Percentiles rank a stretch among this genome's conserved stretches.
Evolutionary conservation across 2,113 vertebrate species (phyloP).

Genomic region (Panurus biarmicus): DNA sequence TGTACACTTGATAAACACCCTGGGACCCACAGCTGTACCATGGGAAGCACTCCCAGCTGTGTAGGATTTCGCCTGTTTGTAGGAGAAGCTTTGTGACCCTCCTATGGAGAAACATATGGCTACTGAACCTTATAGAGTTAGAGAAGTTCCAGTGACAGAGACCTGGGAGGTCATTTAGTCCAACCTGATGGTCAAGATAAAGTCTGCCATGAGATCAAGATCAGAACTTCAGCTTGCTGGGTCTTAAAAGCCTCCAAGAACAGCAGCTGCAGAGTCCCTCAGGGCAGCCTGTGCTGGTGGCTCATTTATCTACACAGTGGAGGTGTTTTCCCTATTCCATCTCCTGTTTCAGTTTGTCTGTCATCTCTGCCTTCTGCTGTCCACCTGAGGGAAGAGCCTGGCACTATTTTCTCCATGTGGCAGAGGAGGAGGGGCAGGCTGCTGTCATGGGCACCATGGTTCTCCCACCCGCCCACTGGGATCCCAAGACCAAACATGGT

Average conservation of each 20-base stretch:
- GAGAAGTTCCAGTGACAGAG: background rate
- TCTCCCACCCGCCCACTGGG: background rate
- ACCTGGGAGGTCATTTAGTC: background rate
- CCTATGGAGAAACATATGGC: background rate
- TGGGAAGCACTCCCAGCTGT: background rate
- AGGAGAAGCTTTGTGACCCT: background rate
- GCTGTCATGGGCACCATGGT: background rate
- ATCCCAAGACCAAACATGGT: background rate
- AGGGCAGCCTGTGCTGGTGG: background rate
- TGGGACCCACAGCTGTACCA: background rate
- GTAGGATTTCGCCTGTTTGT: background rate
- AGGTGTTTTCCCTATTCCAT: background rate
- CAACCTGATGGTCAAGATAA: background rate
- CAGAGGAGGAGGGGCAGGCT: background rate
- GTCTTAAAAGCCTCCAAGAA: background rate
- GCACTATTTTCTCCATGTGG: background rate
- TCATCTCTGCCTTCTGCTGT: background rate
- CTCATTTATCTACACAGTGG: background rate
- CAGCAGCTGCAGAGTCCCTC: background rate
- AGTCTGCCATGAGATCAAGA: background rate
- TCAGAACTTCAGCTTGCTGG: background rate
- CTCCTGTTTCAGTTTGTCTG: background rate
- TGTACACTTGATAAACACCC: background rate
- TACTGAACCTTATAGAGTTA: background rate
- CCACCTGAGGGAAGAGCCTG: background rate